Percentiles rank a stretch among this genome's conserved stretches.
These are phyloP conservation scores for Holacanthus passer DNA, from an alignment of 2,113 vertebrate species.

Conservation along the genomic window DNA sequence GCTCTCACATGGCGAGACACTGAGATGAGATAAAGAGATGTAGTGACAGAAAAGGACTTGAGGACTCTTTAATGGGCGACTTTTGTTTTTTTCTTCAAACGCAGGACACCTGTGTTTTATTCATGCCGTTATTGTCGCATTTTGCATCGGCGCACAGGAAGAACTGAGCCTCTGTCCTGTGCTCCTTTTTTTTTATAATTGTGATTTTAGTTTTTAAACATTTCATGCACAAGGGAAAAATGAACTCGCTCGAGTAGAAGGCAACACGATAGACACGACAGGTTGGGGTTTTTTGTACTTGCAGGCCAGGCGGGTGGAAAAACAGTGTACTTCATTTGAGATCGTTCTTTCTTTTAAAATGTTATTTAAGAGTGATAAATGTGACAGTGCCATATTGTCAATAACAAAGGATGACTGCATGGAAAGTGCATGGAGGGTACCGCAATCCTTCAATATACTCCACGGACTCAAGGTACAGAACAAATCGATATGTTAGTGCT, in stretches of 20 bases:
- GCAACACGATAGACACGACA: neutral
- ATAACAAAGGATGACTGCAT: constrained; percentile 35
- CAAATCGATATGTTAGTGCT: constrained; percentile 24
- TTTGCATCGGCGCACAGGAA: constrained; percentile 41
- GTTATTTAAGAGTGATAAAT: constrained; percentile 38
- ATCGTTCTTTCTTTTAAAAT: constrained; percentile 13
- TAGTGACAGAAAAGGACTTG: constrained; percentile 14
- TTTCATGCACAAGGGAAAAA: constrained; percentile 43
- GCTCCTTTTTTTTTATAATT: constrained; percentile 17
- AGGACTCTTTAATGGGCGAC: constrained; percentile 43
- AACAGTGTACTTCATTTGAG: constrained; percentile 15
- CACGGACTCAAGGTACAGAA: constrained; percentile 17
- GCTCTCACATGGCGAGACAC: constrained; percentile 30
- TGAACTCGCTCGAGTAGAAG: constrained; percentile 23
- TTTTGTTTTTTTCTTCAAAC: constrained; percentile 30
- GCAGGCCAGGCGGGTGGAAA: constrained; percentile 20
- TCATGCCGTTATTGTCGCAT: constrained; percentile 16
- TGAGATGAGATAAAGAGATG: constrained; percentile 23
- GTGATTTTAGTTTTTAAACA: neutral
- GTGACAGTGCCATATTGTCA: constrained; percentile 58
- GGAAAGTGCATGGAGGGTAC: constrained; percentile 47
- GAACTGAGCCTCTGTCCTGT: constrained; percentile 32
- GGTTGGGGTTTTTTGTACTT: constrained; percentile 33
- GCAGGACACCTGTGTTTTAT: constrained; percentile 36
- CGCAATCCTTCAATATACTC: constrained; percentile 5